phyloP scores from a whole-genome alignment of 1,140 invertebrate genomes.

The Scylla paramamosain region DNA sequence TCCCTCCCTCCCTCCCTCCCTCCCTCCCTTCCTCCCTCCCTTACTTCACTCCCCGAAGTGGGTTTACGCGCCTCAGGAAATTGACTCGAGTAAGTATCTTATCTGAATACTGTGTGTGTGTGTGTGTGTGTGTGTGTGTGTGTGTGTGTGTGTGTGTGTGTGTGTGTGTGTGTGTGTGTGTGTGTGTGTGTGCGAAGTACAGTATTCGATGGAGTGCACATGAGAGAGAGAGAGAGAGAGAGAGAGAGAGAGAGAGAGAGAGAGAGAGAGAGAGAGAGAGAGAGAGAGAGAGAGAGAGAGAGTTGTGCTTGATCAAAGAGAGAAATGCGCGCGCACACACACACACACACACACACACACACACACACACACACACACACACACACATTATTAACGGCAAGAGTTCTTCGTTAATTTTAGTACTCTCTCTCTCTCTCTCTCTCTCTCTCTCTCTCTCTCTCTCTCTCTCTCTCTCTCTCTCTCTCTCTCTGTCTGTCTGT shows the following conservation, averaged over 20 bases:
- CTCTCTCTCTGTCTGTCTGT: background rate
- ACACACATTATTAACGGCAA: background rate
- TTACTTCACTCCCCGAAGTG: background rate
- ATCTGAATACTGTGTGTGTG: slow-evolving; percentile 1
- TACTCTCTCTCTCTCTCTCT: slow-evolving; percentile 1
- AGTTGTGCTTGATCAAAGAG: too few species aligned
- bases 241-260: slow-evolving; percentile 6
- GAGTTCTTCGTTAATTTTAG: too few species aligned
- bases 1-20: background rate
- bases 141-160: slow-evolving; percentile 20
- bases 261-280: slow-evolving; percentile 1
- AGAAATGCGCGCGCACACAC: background rate
- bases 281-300: background rate
- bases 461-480: slow-evolving; percentile 3
- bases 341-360: slow-evolving; percentile 19
- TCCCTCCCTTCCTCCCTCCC: background rate
- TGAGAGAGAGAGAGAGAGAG: background rate
- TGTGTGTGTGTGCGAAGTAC: background rate
- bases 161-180: background rate
- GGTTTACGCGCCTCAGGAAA: slow-evolving; percentile 11
- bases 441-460: slow-evolving; percentile 3
- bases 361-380: background rate
- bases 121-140: slow-evolving; percentile 12
- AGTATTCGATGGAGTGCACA: too few species aligned
- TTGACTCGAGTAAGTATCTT: slow-evolving; percentile 23